Evolutionary conservation across 2,888 invertebrate genomes (phyloP), one percentile per base, ranked within the genome.

Genomic region (Eustalomyia histrio): DNA sequence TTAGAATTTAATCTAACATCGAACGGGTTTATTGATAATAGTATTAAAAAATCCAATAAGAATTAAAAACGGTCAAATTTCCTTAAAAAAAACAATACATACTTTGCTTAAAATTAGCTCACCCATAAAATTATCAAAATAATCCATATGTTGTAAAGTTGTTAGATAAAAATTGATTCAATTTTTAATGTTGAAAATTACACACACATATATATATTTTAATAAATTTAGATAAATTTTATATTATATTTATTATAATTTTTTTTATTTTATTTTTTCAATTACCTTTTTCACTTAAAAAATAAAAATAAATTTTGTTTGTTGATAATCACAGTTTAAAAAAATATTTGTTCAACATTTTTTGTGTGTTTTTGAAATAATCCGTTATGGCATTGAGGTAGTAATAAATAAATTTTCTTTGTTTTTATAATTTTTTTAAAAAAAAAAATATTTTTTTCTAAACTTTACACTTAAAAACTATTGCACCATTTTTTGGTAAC

Each of bases 381-480:
- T 74, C 63, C 74, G 21, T 60, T 73, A 64, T 69, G 73, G 63
- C 73, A 60, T 68, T 68, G 80, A 80, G 76, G 76, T 76, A 64
- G 76, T 52, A 35, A 17, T 43, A 24, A 60, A 43, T 53, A 5
- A 17, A 16, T 52, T 16, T 74, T 53, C 52, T 71, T 68, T 14
- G 43, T 64, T 57, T 58, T 73, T 17, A 47, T 16, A n/a, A 29
- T 55, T 71, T 61, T 72, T 60, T 29, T 60, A 21, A 33, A 53
- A 58, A 43, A 64, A 24, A 69, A 10, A 55, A 52, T 71, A 12
- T 71, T 55, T 61, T 52, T 76, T 83, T 82, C 80, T 65, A 79
- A 81, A 58, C 72, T 29, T 29, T 64, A 67, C 72, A 76, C 55
- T 72, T 83, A 80, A 83, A 83, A 84, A 84, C 84, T 85, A 84